Percentiles rank a stretch among this genome's conserved stretches.
Conservation (phyloP, 2,888 invertebrate species). For the Acleris literana region DNA sequence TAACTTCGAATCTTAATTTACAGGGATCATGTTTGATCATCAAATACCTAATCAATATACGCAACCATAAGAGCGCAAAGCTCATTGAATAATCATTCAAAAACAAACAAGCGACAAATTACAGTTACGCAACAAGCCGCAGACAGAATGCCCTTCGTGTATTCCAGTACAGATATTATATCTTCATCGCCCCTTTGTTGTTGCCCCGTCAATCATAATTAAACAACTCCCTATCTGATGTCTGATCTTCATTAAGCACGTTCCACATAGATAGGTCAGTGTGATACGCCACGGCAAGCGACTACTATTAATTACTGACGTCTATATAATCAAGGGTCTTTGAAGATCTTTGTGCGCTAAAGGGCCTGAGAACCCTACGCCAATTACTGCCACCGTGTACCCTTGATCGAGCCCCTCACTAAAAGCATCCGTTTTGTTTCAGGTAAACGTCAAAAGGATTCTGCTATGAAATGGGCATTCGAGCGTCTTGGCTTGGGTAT, state of each 20-base stretch:
- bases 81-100: slow-evolving; percentile 1
- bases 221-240: slow-evolving; percentile 47
- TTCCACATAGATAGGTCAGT: slow-evolving; percentile 46
- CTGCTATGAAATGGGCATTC: slow-evolving; percentile 73
- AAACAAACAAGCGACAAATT: slow-evolving; percentile 34
- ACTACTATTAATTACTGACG: slow-evolving; percentile 48
- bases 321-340: slow-evolving; percentile 37
- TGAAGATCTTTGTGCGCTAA: slow-evolving; percentile 28
- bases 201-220: slow-evolving; percentile 46
- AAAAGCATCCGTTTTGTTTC: slow-evolving; percentile 53
- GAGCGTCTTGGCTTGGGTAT: slow-evolving; percentile 61
- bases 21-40: too few relatives aligned
- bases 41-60: too few relatives aligned
- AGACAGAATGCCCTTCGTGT: slow-evolving; percentile 16
- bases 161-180: slow-evolving; percentile 25
- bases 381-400: slow-evolving; percentile 30
- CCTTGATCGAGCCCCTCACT: slow-evolving; percentile 34
- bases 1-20: too few relatives aligned
- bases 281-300: slow-evolving; percentile 48
- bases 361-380: slow-evolving; percentile 23
- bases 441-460: slow-evolving; percentile 55
- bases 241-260: slow-evolving; percentile 50
- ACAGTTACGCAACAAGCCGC: slow-evolving; percentile 18
- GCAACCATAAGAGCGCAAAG: too few relatives aligned
- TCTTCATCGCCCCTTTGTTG: slow-evolving; percentile 42